phyloP scores from a whole-genome alignment of 2,888 invertebrate genomes.

The Pandemis corylana region DNA sequence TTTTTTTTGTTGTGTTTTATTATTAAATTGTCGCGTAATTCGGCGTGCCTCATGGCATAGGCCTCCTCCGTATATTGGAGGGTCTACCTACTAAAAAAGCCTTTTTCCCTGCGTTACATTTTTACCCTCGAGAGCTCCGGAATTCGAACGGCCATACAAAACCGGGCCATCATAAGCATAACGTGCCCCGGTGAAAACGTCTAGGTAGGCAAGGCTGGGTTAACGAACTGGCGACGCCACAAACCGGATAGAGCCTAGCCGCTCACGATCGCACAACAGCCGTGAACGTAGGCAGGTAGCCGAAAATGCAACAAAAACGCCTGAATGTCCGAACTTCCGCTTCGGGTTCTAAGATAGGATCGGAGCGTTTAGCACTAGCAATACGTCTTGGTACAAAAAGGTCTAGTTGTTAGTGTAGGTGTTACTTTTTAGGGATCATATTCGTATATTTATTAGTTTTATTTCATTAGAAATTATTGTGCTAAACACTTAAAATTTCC shows the following conservation, averaged over 20 bases:
- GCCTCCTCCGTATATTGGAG: too few relatives aligned
- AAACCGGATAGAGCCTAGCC: constrained; percentile 80
- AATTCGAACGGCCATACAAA: constrained; percentile 2
- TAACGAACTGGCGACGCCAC: constrained; percentile 75
- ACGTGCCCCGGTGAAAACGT: constrained; percentile 69
- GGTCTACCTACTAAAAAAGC: too few relatives aligned
- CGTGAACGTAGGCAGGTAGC: constrained; percentile 42
- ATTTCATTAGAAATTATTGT: too few relatives aligned
- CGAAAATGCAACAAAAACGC: constrained; percentile 45
- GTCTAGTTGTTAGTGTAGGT: too few relatives aligned
- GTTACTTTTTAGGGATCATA: too few relatives aligned
- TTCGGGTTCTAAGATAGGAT: background rate
- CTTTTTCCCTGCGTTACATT: too few relatives aligned
- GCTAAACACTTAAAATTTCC: too few relatives aligned
- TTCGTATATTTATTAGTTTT: too few relatives aligned
- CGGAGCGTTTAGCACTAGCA: background rate
- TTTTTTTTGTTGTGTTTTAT: too few relatives aligned
- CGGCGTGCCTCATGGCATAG: too few relatives aligned
- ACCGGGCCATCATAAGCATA: constrained; percentile 52
- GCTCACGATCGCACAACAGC: constrained; percentile 41
- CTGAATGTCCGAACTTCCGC: constrained; percentile 16
- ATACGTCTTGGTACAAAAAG: background rate
- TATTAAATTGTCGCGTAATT: too few relatives aligned
- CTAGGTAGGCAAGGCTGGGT: constrained; percentile 71
- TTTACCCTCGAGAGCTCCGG: background rate